Conservation (phyloP, 2,113 vertebrate genomes). For the Marmota flaviventris region DNA sequence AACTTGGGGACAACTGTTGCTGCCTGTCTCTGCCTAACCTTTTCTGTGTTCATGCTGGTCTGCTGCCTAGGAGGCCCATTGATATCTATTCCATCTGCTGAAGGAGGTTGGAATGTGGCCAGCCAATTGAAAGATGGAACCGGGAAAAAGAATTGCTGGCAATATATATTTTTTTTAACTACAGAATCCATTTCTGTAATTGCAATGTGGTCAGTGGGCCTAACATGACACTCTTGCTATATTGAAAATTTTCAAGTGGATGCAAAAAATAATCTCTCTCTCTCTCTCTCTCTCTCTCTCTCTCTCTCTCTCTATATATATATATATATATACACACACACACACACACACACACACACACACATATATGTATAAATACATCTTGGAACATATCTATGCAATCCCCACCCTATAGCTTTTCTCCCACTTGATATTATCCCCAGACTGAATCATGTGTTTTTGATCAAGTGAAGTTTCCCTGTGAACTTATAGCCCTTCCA, state of each 20-base stretch:
- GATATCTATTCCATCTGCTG: conserved; percentile 52
- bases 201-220: neutral
- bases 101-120: conserved; percentile 37
- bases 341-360: neutral
- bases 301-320: too few species aligned
- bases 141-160: neutral
- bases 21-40: conserved; percentile 68
- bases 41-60: conserved; percentile 43
- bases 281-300: too few species aligned
- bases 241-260: neutral
- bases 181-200: conserved; percentile 16
- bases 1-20: neutral
- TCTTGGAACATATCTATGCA: neutral
- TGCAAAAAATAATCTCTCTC: neutral
- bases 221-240: neutral
- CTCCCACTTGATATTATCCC: conserved; percentile 29
- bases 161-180: neutral
- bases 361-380: neutral
- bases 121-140: conserved; percentile 63
- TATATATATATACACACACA: too few species aligned
- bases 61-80: neutral
- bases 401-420: neutral
- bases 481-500: conserved; percentile 58
- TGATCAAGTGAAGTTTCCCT: conserved; percentile 28
- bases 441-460: conserved; percentile 50